phyloP scores from a whole-genome alignment of 1,140 invertebrate genomes.

The Doryteuthis pealeii region DNA sequence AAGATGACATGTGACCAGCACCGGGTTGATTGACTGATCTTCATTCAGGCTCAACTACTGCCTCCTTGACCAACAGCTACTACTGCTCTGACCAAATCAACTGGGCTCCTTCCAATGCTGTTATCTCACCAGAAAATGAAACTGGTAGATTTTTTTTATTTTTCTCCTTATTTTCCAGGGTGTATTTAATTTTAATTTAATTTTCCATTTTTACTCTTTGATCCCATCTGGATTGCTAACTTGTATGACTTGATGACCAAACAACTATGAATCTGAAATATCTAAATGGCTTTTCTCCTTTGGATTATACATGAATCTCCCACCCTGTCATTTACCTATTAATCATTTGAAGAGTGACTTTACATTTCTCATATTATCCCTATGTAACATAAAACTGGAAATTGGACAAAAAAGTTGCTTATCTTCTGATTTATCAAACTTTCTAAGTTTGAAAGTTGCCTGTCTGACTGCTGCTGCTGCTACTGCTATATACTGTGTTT shows the following conservation, averaged over 20 bases:
- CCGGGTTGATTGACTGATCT: not conserved
- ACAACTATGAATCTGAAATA: too few species aligned
- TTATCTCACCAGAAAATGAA: conserved; percentile 1
- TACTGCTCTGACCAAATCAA: conserved; percentile 6
- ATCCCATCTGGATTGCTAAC: too few species aligned
- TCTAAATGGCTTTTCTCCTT: too few species aligned
- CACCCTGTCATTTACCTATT: too few species aligned
- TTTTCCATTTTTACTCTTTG: too few species aligned
- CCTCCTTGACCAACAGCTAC: conserved; percentile 3
- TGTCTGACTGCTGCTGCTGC: conserved; percentile 5
- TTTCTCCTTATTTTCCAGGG: conserved; percentile 9
- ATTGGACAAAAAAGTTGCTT: too few species aligned
- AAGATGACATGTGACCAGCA: not conserved
- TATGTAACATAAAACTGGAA: too few species aligned
- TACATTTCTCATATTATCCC: too few species aligned
- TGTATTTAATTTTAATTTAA: not conserved
- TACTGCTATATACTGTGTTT: not conserved
- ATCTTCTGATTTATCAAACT: too few species aligned
- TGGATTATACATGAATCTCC: too few species aligned
- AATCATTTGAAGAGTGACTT: too few species aligned
- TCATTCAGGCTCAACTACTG: conserved; percentile 4
- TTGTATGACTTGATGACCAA: too few species aligned
- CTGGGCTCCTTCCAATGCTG: conserved; percentile 1
- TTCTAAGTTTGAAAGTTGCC: not conserved
- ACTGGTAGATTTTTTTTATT: conserved; percentile 1